These are phyloP conservation scores for Mus spretus DNA, from an alignment of 2,797 vertebrate species.

Conservation along the genomic window DNA sequence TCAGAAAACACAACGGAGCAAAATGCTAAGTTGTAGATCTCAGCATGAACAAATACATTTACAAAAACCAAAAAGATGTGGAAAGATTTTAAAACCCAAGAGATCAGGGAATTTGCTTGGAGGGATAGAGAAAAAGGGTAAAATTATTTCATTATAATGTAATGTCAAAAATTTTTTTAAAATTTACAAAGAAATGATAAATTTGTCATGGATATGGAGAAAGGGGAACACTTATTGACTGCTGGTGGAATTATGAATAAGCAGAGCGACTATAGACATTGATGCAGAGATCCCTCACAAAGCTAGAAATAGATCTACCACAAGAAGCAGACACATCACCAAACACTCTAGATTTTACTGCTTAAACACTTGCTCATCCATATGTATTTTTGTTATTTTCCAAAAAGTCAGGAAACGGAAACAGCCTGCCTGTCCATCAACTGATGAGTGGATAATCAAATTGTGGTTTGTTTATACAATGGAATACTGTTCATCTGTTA, in stretches of 20 bases:
- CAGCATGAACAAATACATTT: not conserved
- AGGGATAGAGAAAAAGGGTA: not conserved
- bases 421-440: not conserved
- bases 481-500: not conserved
- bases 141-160: not conserved
- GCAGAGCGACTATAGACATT: not conserved
- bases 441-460: not conserved
- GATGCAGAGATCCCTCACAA: not conserved
- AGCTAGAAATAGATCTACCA: not conserved
- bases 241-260: not conserved
- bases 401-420: not conserved
- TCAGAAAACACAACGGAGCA: not conserved
- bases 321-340: not conserved
- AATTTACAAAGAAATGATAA: not conserved
- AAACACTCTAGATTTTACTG: not conserved
- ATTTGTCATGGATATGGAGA: not conserved
- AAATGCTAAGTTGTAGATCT: not conserved
- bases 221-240: not conserved
- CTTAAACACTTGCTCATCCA: not conserved
- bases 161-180: not conserved
- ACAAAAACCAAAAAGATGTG: too few relatives aligned
- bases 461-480: not conserved
- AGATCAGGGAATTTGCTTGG: not conserved
- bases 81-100: not conserved
- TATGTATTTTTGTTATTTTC: not conserved